phyloP scores from a whole-genome alignment of 2,888 invertebrate genomes.

The Agrochola lota region DNA sequence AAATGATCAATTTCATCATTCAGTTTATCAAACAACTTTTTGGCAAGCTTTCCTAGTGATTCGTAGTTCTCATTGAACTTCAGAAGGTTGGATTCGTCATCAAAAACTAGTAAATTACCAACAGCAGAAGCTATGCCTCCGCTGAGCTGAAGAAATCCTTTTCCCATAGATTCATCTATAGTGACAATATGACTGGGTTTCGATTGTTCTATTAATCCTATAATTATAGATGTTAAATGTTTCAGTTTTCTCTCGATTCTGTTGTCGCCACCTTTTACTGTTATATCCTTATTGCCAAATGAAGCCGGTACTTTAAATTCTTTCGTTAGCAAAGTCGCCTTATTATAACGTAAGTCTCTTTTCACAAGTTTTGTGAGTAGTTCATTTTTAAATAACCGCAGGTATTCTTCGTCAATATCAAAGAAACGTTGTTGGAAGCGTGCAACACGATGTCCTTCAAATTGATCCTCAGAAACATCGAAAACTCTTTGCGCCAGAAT shows the following conservation, averaged over 20 bases:
- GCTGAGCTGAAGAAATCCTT: conserved; percentile 22
- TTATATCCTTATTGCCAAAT: conserved; percentile 57
- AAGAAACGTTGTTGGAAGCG: conserved; percentile 31
- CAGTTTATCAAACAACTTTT: conserved; percentile 19
- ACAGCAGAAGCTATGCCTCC: conserved; percentile 50
- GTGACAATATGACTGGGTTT: conserved; percentile 4
- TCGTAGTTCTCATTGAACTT: conserved; percentile 25
- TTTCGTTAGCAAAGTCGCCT: neutral
- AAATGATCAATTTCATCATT: conserved; percentile 8
- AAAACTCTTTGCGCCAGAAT: conserved; percentile 45
- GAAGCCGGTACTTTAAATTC: conserved; percentile 35
- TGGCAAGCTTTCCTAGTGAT: conserved; percentile 21
- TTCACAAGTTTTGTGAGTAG: neutral
- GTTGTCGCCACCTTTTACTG: conserved; percentile 13
- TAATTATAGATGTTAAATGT: conserved; percentile 6
- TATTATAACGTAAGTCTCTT: neutral
- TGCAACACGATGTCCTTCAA: conserved; percentile 23
- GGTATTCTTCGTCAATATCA: neutral
- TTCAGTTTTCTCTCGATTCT: conserved; percentile 36
- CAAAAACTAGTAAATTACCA: conserved; percentile 45
- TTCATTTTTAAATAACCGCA: conserved; percentile 20
- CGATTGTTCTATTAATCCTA: conserved; percentile 11
- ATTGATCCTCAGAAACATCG: conserved; percentile 27
- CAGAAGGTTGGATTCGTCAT: conserved; percentile 2
- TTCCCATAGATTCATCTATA: conserved; percentile 36